Evolutionary conservation across 1,140 invertebrate genomes (phyloP).

Genomic region (Dufourea novaeangliae): DNA sequence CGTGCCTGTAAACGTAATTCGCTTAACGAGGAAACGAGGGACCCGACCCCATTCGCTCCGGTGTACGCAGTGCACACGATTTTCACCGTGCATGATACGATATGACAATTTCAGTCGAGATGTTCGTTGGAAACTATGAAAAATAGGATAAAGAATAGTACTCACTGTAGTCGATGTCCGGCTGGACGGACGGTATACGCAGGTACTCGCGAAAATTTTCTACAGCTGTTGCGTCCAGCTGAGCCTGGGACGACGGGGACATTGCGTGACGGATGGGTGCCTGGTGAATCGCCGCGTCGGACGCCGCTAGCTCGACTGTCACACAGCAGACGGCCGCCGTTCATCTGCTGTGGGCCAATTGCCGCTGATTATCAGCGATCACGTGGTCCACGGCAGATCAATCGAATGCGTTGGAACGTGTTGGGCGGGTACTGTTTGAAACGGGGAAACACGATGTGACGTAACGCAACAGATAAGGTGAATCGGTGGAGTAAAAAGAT

Average conservation of each 20-base stretch:
- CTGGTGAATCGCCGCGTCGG: constrained; percentile 44
- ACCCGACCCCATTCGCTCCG: constrained; percentile 42
- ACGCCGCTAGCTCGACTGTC: constrained; percentile 66
- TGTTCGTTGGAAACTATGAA: too few relatives aligned
- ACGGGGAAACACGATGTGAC: too few relatives aligned
- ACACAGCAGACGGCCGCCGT: constrained; percentile 68
- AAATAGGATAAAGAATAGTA: constrained; percentile 20
- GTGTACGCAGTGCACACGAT: constrained; percentile 17
- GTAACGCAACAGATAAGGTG: not conserved
- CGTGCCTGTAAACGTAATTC: constrained; percentile 23
- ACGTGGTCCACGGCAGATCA: constrained; percentile 55
- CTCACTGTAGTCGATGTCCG: constrained; percentile 91
- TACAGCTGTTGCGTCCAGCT: constrained; percentile 84
- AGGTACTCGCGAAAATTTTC: constrained; percentile 91
- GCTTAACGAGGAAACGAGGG: constrained; percentile 57
- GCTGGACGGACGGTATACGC: constrained; percentile 90
- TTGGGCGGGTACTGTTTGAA: constrained; percentile 26
- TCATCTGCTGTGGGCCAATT: constrained; percentile 59
- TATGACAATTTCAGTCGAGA: too few relatives aligned
- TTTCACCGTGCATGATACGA: constrained; percentile 5
- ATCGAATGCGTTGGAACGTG: constrained; percentile 34
- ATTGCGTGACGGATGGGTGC: constrained; percentile 42
- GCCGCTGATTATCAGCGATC: constrained; percentile 48
- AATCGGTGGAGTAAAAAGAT: too few relatives aligned
- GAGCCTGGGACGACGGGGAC: constrained; percentile 62